These are phyloP conservation scores for Gracilinanus agilis DNA, from an alignment of 2,113 vertebrate genomes.

Conservation along the genomic window DNA sequence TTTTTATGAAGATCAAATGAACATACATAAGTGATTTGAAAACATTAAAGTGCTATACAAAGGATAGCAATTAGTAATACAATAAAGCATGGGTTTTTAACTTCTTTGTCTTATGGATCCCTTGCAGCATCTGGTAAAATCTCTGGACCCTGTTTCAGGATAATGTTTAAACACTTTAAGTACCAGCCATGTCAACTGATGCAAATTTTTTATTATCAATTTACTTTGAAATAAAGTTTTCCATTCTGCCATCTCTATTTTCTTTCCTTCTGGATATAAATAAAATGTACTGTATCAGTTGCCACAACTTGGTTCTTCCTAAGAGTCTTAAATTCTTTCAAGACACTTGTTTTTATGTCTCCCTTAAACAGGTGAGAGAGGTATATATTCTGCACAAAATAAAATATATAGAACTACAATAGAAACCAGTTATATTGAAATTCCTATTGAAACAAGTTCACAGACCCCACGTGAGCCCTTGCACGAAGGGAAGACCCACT, in stretches of 20 bases:
- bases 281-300: not conserved
- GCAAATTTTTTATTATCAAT: not conserved
- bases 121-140: not conserved
- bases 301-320: not conserved
- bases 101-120: not conserved
- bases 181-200: not conserved
- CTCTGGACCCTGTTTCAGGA: not conserved
- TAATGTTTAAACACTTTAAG: not conserved
- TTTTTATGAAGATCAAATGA: not conserved
- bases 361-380: not conserved
- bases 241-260: not conserved
- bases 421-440: not conserved
- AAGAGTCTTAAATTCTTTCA: not conserved
- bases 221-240: not conserved
- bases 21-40: not conserved
- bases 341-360: not conserved
- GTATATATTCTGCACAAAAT: not conserved
- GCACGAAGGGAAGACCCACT: not conserved
- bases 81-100: not conserved
- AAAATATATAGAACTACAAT: not conserved
- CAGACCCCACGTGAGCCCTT: not conserved
- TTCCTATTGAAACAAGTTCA: not conserved
- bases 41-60: not conserved
- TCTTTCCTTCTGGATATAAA: not conserved
- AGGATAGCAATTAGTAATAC: not conserved